Evolutionary conservation across 2,888 invertebrate genomes (phyloP), one percentile per base, ranked within the genome.

Genomic region (Argyresthia albistria): DNA sequence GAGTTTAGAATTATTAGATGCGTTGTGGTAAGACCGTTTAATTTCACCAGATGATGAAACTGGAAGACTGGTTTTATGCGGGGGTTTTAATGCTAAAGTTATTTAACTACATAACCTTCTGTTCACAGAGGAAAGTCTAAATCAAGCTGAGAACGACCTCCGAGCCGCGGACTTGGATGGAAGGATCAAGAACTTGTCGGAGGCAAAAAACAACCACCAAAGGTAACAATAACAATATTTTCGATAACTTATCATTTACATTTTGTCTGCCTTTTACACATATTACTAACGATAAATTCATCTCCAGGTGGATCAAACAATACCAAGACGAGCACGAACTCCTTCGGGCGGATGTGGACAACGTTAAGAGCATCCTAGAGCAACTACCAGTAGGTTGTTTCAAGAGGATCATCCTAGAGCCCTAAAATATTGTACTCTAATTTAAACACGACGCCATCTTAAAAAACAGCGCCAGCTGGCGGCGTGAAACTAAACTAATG

Each of bases 381-480:
- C 90, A 95, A 54, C 88, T 98, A 56, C 98, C 97, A 0, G 88
- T 89, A 0, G 90, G 90, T 1, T 97, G 97, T 76, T 95, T 92
- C 81, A 95, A 94, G 70, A 89, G 92, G 60, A 89, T 93, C 52
- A 91, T 92, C 57, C 87, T 96, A 43, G 96, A 97, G 72, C 93
- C 93, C 7, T 25, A 25, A 6, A 25, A n/a, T n/a, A n/a, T n/a
- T n/a, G n/a, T n/a, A n/a, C n/a, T n/a, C 25, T 25, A 2, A 25
- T 2, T 6, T 4, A 25, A 25, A 25, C 25, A 25, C 25, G 25
- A 25, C 25, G 25, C 25, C 25, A 25, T 25, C 25, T 25, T 25
- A 6, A 25, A 25, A 25, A 25, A 25, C 2, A 4, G 25, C 25
- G 25, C 25, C 25, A 2, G 6, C 25, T 25, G 25, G 25, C 2